Evolutionary conservation across 2,797 vertebrate genomes (phyloP).

Genomic region (Lerista edwardsae): DNA sequence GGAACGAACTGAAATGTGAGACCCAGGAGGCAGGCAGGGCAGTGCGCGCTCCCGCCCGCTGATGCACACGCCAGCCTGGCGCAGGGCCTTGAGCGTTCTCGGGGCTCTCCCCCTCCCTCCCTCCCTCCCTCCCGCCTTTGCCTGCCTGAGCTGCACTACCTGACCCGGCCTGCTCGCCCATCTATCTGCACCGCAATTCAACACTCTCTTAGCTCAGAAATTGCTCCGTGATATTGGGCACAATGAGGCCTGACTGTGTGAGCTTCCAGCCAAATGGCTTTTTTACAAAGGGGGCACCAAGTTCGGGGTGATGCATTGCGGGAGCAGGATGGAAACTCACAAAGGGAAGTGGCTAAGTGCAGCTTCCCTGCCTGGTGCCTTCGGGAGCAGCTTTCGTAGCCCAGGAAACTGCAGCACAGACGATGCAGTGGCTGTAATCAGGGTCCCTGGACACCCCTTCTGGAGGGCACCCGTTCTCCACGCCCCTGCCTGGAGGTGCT

Average conservation of each 20-base stretch:
- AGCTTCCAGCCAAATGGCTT: slow-evolving; percentile 46
- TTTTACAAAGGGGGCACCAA: slow-evolving; percentile 21
- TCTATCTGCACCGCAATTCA: slow-evolving; percentile 40
- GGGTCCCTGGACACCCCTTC: neutral
- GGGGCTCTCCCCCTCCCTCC: neutral
- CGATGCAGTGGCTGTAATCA: neutral
- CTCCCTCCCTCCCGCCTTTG: rapidly evolving
- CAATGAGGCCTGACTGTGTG: slow-evolving; percentile 58
- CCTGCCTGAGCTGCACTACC: neutral
- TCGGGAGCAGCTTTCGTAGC: neutral
- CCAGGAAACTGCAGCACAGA: too few relatives aligned
- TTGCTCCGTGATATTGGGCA: slow-evolving; percentile 47
- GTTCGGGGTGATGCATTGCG: slow-evolving; percentile 31
- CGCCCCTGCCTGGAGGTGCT: too few relatives aligned
- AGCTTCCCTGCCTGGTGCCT: neutral
- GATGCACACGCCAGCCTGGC: too few relatives aligned
- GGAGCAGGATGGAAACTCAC: neutral
- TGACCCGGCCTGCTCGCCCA: slow-evolving; percentile 20
- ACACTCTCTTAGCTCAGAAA: slow-evolving; percentile 46
- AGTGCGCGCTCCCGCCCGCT: neutral
- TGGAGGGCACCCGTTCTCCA: too few relatives aligned
- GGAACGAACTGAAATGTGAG: too few relatives aligned
- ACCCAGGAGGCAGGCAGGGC: neutral
- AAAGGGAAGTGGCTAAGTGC: neutral
- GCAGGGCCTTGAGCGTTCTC: neutral